Conservation (phyloP, 2,797 vertebrate species). For the Adelosebastes latens region DNA sequence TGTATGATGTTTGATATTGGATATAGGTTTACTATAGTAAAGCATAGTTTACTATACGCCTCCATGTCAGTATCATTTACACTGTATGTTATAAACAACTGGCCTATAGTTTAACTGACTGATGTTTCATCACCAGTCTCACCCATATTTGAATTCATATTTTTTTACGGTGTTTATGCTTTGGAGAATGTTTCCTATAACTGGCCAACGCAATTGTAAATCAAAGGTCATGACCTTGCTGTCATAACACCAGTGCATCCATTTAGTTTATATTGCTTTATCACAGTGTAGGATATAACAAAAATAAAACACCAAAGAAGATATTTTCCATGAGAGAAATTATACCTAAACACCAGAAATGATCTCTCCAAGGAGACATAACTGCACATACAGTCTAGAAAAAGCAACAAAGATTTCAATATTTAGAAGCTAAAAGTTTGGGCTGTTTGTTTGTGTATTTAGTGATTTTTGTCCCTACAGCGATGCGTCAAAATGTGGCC, state of each 20-base stretch:
- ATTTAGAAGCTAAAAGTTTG: neutral
- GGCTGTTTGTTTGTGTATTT: neutral
- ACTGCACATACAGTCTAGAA: neutral
- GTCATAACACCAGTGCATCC: neutral
- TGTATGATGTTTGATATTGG: neutral
- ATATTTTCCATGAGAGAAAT: neutral
- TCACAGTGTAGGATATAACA: neutral
- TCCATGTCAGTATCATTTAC: neutral
- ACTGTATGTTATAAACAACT: neutral
- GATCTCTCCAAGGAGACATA: neutral
- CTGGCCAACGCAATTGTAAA: neutral
- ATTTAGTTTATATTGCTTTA: neutral
- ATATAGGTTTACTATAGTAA: neutral
- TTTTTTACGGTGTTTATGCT: neutral
- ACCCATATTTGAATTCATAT: neutral
- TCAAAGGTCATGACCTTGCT: conserved; percentile 57
- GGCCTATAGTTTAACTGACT: neutral
- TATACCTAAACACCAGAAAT: neutral
- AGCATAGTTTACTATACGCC: neutral
- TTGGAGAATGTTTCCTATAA: neutral
- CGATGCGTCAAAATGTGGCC: conserved; percentile 54
- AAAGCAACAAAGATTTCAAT: neutral
- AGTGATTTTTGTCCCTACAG: conserved; percentile 20
- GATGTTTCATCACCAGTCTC: neutral
- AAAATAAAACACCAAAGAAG: neutral